Evolutionary conservation across 1,140 invertebrate species (phyloP), one percentile per base, ranked within the genome.

Genomic region (Ceratoteleas bidentatus): DNA sequence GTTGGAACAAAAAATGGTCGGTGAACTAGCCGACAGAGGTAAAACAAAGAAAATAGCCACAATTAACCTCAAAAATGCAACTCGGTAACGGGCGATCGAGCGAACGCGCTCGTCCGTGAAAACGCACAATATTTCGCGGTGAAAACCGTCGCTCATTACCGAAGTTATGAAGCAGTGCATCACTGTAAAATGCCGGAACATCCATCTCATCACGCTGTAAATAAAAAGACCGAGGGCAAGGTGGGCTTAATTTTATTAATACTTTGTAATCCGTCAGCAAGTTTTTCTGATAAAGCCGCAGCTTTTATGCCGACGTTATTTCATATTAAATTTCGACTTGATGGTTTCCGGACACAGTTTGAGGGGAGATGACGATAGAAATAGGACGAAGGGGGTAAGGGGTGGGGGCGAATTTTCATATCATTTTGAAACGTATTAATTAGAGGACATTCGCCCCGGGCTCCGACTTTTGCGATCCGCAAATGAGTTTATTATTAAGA

Each of bases 341-440:
- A 54, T 52, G 45, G 6, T 61, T 49, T 34, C 10, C 33, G 13
- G 13, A 32, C 9, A 11, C 14, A 10, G 3, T 7, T 15, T 15
- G 6, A 52, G 15, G 33, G 16, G 5, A 13, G 36, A 33, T 10
- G 10, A 36, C n/a, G n/a, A 69, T 7, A 10, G 50, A 40, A 47
- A 45, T 14, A 13, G 33, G n/a, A n/a, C n/a, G n/a, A n/a, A n/a
- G n/a, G n/a, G 4, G 40, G 36, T 2, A 38, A 38, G 40, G 38
- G 54, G 14, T 13, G 11, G 13, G 16, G 40, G 11, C n/a, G 53
- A 45, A 69, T 80, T 68, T 74, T 62, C 69, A 74, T 74, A 74
- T 62, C 54, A 60, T 79, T 74, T 72, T 53, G 53, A 72, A 73
- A 80, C 54, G 62, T 80, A 80, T 80, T 80, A 79, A 79, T 79